A percentile compares a stretch with the other conserved stretches of the same genome.
Conservation (phyloP, 2,797 vertebrate species). For the Clarias pachynema region DNA sequence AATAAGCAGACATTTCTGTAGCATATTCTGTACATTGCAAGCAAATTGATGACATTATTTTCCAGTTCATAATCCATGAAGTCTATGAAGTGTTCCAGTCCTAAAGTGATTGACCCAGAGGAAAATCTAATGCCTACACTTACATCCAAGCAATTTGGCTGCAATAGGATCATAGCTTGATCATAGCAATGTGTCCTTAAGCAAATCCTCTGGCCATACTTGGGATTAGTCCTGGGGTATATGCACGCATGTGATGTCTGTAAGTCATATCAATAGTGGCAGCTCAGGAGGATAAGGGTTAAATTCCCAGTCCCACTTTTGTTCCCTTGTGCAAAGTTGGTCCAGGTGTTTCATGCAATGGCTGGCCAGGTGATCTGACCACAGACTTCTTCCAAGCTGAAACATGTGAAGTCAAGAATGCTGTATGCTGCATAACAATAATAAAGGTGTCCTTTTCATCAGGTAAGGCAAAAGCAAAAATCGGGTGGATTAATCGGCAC, state of each 20-base stretch:
- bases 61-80: constrained; percentile 6
- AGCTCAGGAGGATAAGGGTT: not conserved
- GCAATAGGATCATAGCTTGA: constrained; percentile 17
- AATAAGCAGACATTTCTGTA: not conserved
- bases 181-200: constrained; percentile 17
- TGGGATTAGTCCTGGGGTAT: not conserved
- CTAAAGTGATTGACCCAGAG: constrained; percentile 9
- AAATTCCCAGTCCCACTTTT: not conserved
- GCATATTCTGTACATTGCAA: not conserved
- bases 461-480: constrained; percentile 3
- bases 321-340: not conserved
- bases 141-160: constrained; percentile 18
- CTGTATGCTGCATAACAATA: not conserved
- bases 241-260: not conserved
- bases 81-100: not conserved
- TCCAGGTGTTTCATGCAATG: constrained; percentile 12
- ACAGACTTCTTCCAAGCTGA: not conserved
- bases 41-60: not conserved
- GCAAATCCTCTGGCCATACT: not conserved
- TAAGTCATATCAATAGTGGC: not conserved
- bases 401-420: constrained; percentile 4
- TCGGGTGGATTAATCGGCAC: not conserved
- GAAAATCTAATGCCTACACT: constrained; percentile 16
- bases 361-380: not conserved
- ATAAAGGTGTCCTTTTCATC: constrained; percentile 15